Evolutionary conservation across 2,888 invertebrate genomes (phyloP).

Genomic region (Sminthurides aquaticus): DNA sequence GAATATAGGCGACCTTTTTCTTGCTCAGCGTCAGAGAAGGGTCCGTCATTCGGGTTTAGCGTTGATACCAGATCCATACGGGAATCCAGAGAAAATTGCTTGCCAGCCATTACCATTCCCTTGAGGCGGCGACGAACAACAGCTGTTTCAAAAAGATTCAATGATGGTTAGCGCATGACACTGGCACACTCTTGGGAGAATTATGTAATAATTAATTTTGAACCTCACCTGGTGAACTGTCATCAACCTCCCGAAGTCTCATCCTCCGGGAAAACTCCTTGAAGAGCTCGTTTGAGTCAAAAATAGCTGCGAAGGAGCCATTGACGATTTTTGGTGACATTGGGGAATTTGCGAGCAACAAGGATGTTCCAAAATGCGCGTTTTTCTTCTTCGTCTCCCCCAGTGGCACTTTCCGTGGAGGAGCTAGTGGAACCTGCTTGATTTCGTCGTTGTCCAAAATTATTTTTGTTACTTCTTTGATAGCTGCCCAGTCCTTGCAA

Average conservation of each 20-base stretch:
- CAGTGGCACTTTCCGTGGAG: slow-evolving; percentile 44
- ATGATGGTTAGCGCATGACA: not conserved
- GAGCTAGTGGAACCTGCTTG: slow-evolving; percentile 48
- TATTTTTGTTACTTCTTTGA: slow-evolving; percentile 63
- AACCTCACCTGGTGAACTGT: slow-evolving; percentile 64
- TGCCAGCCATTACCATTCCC: slow-evolving; percentile 81
- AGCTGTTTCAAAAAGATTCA: slow-evolving; percentile 46
- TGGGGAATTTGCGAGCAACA: slow-evolving; percentile 86
- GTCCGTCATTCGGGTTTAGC: slow-evolving; percentile 28
- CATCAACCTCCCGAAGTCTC: slow-evolving; percentile 62
- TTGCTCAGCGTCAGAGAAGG: slow-evolving; percentile 22
- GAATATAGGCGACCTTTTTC: slow-evolving; percentile 36
- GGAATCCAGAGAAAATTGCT: slow-evolving; percentile 77
- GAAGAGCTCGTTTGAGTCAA: slow-evolving; percentile 66
- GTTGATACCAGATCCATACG: slow-evolving; percentile 71
- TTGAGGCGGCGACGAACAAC: slow-evolving; percentile 78
- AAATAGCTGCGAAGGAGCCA: slow-evolving; percentile 84
- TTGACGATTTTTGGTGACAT: slow-evolving; percentile 95
- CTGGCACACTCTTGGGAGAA: not conserved
- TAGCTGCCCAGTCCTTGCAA: slow-evolving; percentile 68
- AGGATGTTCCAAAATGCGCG: slow-evolving; percentile 84
- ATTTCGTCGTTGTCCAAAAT: slow-evolving; percentile 56
- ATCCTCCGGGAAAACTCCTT: slow-evolving; percentile 66
- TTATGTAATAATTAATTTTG: not conserved
- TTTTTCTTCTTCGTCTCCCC: slow-evolving; percentile 73